Conservation (phyloP, 2,888 invertebrate genomes). For the Seira musarum region DNA sequence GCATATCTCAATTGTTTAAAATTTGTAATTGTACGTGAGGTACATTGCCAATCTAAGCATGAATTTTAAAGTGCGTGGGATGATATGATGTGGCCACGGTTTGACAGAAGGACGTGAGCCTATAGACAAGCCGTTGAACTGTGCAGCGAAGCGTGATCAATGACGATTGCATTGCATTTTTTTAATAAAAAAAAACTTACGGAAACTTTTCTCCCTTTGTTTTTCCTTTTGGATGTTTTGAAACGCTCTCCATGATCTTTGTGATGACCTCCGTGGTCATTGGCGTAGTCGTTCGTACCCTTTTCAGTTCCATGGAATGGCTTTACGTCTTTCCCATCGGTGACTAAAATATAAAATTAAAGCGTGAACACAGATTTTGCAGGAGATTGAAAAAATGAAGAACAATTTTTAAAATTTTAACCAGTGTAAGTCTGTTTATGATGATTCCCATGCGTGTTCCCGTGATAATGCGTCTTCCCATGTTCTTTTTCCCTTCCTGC, state of each 20-base stretch:
- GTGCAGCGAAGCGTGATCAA: no score
- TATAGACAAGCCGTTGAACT: no score
- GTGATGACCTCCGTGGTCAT: conserved; percentile 59
- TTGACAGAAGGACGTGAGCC: no score
- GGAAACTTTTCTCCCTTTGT: conserved; percentile 69
- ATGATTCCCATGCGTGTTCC: conserved; percentile 63
- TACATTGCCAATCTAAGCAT: no score
- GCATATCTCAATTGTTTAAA: no score
- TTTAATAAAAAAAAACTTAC: no score
- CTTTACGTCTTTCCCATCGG: conserved; percentile 66
- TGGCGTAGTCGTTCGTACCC: conserved; percentile 64
- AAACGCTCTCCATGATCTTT: conserved; percentile 66
- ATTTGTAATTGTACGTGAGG: no score
- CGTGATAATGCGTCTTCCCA: conserved; percentile 58
- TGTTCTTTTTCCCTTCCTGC: conserved; percentile 55
- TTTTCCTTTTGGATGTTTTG: conserved; percentile 68
- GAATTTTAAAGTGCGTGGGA: no score
- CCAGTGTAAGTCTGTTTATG: conserved; percentile 64
- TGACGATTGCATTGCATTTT: no score
- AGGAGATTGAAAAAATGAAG: background rate
- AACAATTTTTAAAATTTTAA: conserved; percentile 33
- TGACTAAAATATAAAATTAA: conserved; percentile 53
- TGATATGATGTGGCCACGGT: no score
- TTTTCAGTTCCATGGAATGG: conserved; percentile 66
- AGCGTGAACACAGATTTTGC: background rate